These are phyloP conservation scores for Poicephalus gulielmi DNA, from an alignment of 2,113 vertebrate species.

Conservation along the genomic window DNA sequence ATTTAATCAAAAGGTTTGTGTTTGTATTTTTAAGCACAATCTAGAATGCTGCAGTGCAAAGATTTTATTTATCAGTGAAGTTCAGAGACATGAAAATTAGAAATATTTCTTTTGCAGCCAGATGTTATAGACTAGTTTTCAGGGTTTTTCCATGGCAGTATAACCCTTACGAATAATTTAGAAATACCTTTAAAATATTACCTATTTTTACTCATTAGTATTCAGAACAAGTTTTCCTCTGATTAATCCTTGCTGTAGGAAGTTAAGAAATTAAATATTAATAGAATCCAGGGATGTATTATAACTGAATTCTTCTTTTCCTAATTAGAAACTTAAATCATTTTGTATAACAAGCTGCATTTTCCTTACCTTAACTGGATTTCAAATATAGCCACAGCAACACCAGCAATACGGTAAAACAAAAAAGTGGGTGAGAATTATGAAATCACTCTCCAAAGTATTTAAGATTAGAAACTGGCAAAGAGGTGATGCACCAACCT, in stretches of 20 bases:
- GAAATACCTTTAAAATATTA: neutral
- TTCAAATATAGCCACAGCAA: neutral
- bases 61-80: neutral
- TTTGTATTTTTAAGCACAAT: neutral
- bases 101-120: neutral
- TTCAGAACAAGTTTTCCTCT: neutral
- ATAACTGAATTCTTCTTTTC: slow-evolving; percentile 9
- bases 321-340: slow-evolving; percentile 22
- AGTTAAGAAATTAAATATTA: slow-evolving; percentile 54
- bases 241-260: slow-evolving; percentile 37
- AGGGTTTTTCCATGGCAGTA: neutral
- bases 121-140: neutral
- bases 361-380: neutral
- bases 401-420: neutral
- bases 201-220: slow-evolving; percentile 7
- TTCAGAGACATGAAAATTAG: neutral
- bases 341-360: slow-evolving; percentile 13
- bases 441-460: neutral
- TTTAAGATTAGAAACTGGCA: neutral
- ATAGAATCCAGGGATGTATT: neutral
- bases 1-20: neutral
- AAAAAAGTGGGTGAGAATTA: neutral
- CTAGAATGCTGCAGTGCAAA: neutral
- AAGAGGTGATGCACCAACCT: neutral
- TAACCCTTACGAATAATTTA: neutral